Base-by-base conservation (phyloP, 2,113 vertebrate genomes). In the Prunella fulvescens region DNA sequence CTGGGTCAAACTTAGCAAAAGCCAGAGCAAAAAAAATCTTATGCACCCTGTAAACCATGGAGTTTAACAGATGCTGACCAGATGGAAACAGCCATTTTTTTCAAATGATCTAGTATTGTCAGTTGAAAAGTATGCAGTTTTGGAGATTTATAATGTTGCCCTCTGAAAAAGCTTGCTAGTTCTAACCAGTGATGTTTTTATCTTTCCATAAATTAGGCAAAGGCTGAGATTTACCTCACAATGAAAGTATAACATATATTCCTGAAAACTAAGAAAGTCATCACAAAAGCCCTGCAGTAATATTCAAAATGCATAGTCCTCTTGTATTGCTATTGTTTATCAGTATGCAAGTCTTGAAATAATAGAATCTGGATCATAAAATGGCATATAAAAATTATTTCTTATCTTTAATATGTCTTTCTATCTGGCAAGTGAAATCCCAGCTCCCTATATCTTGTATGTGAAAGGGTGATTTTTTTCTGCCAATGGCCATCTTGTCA, bases 171-270 rank as follows among this genome's bases (percentile, higher is more conserved):
- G 11, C 81, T 73, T 93, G 29, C 64, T 76, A 12, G 6, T 77
- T 87, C 58, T 89, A 91, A 45, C 37, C 33, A 51, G 42, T 81
- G 84, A 72, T 76, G 12, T 71, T 87, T 96, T 89, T 89, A 74
- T 74, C 45, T 92, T 92, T 89, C 70, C 74, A 82, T 90, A 94
- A 92, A 85, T 94, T 94, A 87, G 37, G 54, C 44, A 58, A 92
- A 90, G 39, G 20, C 23, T 73, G 78, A 87, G 50, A 80, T 92
- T 95, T 80, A 85, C 54, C 45, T 88, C 3, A 1, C 10, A 20
- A 62, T 62, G 48, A 71, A 86, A 54, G 24, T 35, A 23, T 50
- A 81, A 76, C 29, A 45, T n/a, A 25, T 18, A 44, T 61, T 88
- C 69, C 35, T 64, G 28, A n/a, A 93, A 92, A 88, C 42, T 70